These are phyloP conservation scores for Drosophila parthenogenetica DNA, from an alignment of 2,888 invertebrate genomes.

Conservation along the genomic window DNA sequence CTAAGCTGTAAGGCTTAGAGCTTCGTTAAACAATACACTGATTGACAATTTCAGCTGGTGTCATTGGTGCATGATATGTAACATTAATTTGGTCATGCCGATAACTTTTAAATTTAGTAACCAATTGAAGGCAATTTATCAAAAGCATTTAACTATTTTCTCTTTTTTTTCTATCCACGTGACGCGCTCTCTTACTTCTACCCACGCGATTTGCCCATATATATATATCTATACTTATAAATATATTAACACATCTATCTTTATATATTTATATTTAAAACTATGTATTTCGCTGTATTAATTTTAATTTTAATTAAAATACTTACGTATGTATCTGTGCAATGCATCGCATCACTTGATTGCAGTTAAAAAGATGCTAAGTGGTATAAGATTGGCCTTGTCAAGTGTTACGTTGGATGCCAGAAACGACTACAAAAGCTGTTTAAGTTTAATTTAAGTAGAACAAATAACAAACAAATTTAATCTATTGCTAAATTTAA, in stretches of 20 bases:
- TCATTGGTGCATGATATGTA: conserved; percentile 16
- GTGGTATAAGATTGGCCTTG: conserved; percentile 85
- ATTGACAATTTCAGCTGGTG: conserved; percentile 27
- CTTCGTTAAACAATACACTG: neutral
- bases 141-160: conserved; percentile 74
- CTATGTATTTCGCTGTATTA: conserved; percentile 6
- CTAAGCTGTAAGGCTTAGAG: neutral
- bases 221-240: conserved; percentile 34
- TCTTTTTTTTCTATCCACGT: conserved; percentile 77
- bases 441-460: conserved; percentile 84
- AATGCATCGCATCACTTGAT: conserved; percentile 21
- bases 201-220: conserved; percentile 55
- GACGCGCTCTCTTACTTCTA: conserved; percentile 68
- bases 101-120: conserved; percentile 33
- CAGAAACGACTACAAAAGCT: conserved; percentile 85
- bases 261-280: conserved; percentile 10
- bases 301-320: conserved; percentile 17
- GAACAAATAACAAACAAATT: conserved; percentile 78
- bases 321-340: conserved; percentile 16
- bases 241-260: conserved; percentile 9
- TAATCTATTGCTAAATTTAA: conserved; percentile 72
- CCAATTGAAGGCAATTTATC: conserved; percentile 51
- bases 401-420: conserved; percentile 85
- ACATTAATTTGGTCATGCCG: conserved; percentile 30
- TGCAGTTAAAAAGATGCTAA: conserved; percentile 85